Conservation (phyloP, 2,113 vertebrate genomes). For the Pyxicephalus adspersus region DNA sequence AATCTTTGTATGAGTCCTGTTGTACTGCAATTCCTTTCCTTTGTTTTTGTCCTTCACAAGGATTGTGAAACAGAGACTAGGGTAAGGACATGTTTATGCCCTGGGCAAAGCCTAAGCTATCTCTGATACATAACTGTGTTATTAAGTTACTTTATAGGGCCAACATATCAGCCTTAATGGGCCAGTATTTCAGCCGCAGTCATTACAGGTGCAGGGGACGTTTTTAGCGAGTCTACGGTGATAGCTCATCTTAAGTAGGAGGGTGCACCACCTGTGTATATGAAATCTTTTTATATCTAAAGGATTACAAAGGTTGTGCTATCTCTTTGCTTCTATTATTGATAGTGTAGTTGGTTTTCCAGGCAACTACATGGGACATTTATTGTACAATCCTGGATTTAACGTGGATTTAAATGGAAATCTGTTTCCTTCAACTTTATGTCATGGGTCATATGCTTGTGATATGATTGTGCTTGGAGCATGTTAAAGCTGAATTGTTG, state of each 20-base stretch:
- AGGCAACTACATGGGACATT: too few species aligned
- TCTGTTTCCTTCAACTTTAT: too few species aligned
- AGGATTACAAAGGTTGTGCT: too few species aligned
- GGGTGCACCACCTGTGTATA: background rate
- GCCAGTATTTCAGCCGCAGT: conserved; percentile 20
- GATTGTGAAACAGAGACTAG: background rate
- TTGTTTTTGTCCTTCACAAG: background rate
- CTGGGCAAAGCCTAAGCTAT: conserved; percentile 2
- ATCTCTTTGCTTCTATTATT: too few species aligned
- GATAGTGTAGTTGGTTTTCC: too few species aligned
- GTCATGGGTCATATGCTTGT: too few species aligned
- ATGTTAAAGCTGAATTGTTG: too few species aligned
- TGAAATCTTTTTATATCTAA: background rate
- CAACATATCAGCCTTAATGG: conserved; percentile 44
- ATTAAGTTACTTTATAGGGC: conserved; percentile 52
- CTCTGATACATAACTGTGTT: conserved; percentile 35
- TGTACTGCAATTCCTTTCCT: conserved; percentile 3
- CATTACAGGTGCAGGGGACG: background rate
- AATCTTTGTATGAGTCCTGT: background rate
- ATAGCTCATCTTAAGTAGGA: background rate
- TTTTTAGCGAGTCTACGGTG: background rate
- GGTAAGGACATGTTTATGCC: conserved; percentile 21
- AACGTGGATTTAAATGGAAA: too few species aligned
- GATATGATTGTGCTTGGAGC: too few species aligned
- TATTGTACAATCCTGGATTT: too few species aligned